Evolutionary conservation across 2,797 vertebrate species (phyloP).

Genomic region (Aulostomus chinensis): DNA sequence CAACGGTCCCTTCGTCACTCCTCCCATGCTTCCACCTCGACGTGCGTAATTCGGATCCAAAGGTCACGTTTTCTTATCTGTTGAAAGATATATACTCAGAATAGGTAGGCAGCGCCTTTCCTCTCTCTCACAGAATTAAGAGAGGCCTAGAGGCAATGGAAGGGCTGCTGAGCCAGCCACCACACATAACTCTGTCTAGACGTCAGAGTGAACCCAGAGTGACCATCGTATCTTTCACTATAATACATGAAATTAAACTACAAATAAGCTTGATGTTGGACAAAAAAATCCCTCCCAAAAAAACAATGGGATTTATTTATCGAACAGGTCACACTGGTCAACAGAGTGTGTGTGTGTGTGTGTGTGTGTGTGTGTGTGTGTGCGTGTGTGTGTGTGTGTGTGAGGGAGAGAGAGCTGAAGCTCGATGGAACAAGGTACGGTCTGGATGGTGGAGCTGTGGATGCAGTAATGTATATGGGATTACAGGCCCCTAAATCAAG

Average conservation of each 20-base stretch:
- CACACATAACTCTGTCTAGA: slow-evolving; percentile 52
- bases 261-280: slow-evolving; percentile 2
- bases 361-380: too few relatives aligned
- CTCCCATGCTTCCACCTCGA: slow-evolving; percentile 32
- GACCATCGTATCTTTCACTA: too few relatives aligned
- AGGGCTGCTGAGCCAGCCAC: slow-evolving; percentile 27
- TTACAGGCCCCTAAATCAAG: slow-evolving; percentile 67
- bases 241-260: slow-evolving; percentile 16
- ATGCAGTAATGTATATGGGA: slow-evolving; percentile 36
- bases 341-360: too few relatives aligned
- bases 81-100: slow-evolving; percentile 19
- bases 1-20: too few relatives aligned
- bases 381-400: too few relatives aligned
- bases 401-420: too few relatives aligned
- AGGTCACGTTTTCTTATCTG: slow-evolving; percentile 55
- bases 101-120: neutral
- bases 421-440: slow-evolving; percentile 58
- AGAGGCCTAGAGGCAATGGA: slow-evolving; percentile 29
- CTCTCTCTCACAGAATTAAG: slow-evolving; percentile 20
- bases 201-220: too few relatives aligned
- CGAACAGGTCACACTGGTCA: too few relatives aligned
- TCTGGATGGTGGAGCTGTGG: slow-evolving; percentile 23
- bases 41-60: slow-evolving; percentile 48
- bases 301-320: slow-evolving; percentile 5
- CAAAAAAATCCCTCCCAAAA: slow-evolving; percentile 1